Conservation (phyloP, 2,888 invertebrate genomes). For the Megamerina dolium region DNA sequence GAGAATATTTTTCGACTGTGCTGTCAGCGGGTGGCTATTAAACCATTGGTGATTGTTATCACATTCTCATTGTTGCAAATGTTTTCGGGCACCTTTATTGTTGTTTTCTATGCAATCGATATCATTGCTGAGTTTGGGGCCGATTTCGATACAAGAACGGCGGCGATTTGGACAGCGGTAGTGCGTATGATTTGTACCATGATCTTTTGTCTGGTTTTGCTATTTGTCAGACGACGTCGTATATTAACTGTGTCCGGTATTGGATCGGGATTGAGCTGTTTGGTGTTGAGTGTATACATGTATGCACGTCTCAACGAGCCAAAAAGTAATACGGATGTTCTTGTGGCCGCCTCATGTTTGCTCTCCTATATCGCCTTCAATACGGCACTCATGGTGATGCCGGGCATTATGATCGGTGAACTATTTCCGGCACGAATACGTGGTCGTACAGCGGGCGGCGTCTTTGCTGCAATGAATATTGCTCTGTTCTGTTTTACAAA, state of each 20-base stretch:
- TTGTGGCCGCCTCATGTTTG: slow-evolving; percentile 48
- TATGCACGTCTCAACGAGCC: slow-evolving; percentile 39
- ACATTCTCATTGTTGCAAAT: slow-evolving; percentile 68
- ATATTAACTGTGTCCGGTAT: slow-evolving; percentile 62
- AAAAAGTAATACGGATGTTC: slow-evolving; percentile 33
- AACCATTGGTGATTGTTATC: slow-evolving; percentile 67
- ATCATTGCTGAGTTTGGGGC: slow-evolving; percentile 57
- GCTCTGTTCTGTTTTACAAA: slow-evolving; percentile 65
- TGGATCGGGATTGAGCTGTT: slow-evolving; percentile 61
- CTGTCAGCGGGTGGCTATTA: slow-evolving; percentile 58
- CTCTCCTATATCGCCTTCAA: slow-evolving; percentile 68
- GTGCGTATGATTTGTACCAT: slow-evolving; percentile 61
- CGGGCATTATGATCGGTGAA: slow-evolving; percentile 71
- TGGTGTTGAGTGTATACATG: slow-evolving; percentile 55
- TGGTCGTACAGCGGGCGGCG: slow-evolving; percentile 67
- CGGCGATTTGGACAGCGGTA: slow-evolving; percentile 65
- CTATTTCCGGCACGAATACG: slow-evolving; percentile 67
- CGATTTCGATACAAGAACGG: slow-evolving; percentile 51
- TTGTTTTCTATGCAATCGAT: slow-evolving; percentile 74
- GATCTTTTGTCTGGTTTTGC: slow-evolving; percentile 60
- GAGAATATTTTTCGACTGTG: slow-evolving; percentile 54
- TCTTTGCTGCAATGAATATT: slow-evolving; percentile 66
- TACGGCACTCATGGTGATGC: slow-evolving; percentile 69
- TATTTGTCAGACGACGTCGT: slow-evolving; percentile 59
- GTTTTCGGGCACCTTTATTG: slow-evolving; percentile 68